Conservation (phyloP, 1,140 invertebrate species). For the Drosophila ficusphila region DNA sequence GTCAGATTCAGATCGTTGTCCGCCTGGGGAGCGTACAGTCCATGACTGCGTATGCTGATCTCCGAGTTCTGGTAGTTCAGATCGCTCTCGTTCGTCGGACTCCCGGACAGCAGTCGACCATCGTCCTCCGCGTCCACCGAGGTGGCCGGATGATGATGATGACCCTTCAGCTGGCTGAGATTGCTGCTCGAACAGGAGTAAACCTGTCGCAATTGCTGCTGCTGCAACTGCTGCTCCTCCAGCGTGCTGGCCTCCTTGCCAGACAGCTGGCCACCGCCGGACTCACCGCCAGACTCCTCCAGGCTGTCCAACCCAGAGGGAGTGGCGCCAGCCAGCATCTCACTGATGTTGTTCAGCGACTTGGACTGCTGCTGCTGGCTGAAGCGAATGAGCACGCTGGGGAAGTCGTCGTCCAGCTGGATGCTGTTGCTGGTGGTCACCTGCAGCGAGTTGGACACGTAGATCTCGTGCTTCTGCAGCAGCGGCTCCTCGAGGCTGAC, state of each 20-base stretch:
- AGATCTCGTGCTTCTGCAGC: slow-evolving; percentile 71
- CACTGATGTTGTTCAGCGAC: slow-evolving; percentile 78
- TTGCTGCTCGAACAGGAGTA: slow-evolving; percentile 66
- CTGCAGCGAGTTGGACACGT: slow-evolving; percentile 76
- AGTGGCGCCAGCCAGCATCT: slow-evolving; percentile 42
- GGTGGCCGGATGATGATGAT: slow-evolving; percentile 63
- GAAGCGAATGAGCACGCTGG: slow-evolving; percentile 62
- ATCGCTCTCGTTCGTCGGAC: slow-evolving; percentile 86
- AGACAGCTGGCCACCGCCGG: background rate
- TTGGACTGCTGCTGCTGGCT: slow-evolving; percentile 79
- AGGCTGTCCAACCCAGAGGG: background rate
- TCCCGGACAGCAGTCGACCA: slow-evolving; percentile 75
- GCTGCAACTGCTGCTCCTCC: slow-evolving; percentile 40
- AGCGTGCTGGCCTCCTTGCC: slow-evolving; percentile 8
- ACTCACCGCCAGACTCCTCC: too few relatives aligned
- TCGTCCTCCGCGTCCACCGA: slow-evolving; percentile 23
- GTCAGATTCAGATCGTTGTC: slow-evolving; percentile 82
- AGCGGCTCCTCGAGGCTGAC: slow-evolving; percentile 51
- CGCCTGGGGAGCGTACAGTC: slow-evolving; percentile 86
- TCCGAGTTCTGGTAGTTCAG: slow-evolving; percentile 87
- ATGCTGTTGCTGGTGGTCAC: slow-evolving; percentile 74
- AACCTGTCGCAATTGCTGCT: slow-evolving; percentile 45
- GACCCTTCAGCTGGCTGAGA: slow-evolving; percentile 83
- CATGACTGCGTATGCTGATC: slow-evolving; percentile 87
- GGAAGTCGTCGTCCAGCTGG: slow-evolving; percentile 63